phyloP scores from a whole-genome alignment of 2,888 invertebrate species.

The Eristalis intricaria region DNA sequence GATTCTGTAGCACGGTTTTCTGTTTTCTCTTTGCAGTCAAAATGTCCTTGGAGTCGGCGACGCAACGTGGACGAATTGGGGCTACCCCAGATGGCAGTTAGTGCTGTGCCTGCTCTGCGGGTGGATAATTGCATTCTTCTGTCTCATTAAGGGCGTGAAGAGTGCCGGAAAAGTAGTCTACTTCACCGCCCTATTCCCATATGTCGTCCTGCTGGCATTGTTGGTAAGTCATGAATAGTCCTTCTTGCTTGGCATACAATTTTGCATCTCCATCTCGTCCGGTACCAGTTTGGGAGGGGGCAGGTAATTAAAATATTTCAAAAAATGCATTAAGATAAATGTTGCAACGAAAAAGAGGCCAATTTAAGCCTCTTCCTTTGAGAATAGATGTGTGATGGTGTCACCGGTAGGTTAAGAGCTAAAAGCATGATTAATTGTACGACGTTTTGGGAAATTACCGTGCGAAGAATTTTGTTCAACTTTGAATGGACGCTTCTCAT shows the following conservation, averaged over 20 bases:
- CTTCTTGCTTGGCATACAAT: background rate
- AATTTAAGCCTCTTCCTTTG: background rate
- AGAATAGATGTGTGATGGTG: background rate
- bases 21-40: conserved; percentile 83
- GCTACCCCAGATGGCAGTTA: conserved; percentile 90
- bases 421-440: background rate
- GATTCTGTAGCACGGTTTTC: background rate
- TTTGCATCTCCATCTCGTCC: background rate
- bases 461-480: background rate
- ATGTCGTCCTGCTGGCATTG: conserved; percentile 86
- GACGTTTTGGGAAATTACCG: background rate
- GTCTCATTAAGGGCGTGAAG: conserved; percentile 94
- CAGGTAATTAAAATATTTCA: conserved; percentile 4
- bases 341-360: background rate
- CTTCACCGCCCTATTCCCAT: conserved; percentile 88
- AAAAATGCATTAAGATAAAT: background rate
- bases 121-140: conserved; percentile 93
- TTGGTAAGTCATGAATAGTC: conserved; percentile 77
- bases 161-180: conserved; percentile 94
- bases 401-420: background rate
- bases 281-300: background rate
- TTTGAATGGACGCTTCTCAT: too few relatives aligned
- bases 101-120: conserved; percentile 89
- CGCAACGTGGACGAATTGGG: conserved; percentile 88
- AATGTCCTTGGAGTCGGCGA: conserved; percentile 89